Base-by-base conservation (phyloP, 2,797 vertebrate species). In the Balearica regulorum region DNA sequence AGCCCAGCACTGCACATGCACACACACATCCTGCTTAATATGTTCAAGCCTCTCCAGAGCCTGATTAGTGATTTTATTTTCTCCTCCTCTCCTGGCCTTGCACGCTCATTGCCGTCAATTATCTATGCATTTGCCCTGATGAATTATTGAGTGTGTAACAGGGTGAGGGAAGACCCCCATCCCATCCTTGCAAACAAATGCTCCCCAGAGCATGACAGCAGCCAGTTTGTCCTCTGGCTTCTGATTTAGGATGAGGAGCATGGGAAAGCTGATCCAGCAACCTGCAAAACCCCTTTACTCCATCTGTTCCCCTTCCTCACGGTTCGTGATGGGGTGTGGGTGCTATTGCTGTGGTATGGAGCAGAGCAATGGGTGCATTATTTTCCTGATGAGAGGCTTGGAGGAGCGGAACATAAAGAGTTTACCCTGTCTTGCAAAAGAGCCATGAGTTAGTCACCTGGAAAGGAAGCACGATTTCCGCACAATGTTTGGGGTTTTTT, bases 391-490 rank as follows among this genome's bases (percentile, higher is more conserved):
- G 41, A 65, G 70, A 83, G 39, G 61, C 51, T 75, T 33, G 83
- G 58, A 31, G 37, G 58, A 84, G 41, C 2, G 2, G 69, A 93
- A 77, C 62, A 24, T 16, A 12, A 73, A 58, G 69, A 41, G 51
- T 41, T 79, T 41, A 49, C 43, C 48, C 57, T 35, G 44, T 80
- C 83, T 93, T 95, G 87, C 89, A 54, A 86, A 81, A 91, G 76
- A 83, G 41, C 60, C n/a, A 0, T 7, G 55, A 61, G 84, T 84
- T 91, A 92, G 86, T 82, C 87, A 88, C 68, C 66, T 91, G 81
- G 93, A 94, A 73, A 94, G 94, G 96, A 97, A 96, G 58, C 41
- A 7, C 6, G 1, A 85, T 96, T 97, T 97, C 96, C 95, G 43
- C 5, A 53, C 39, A 1, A 49, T 66, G 86, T 90, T 95, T 90